Conservation (phyloP, 2,888 invertebrate genomes). For the Thysanoteuthis rhombus region DNA sequence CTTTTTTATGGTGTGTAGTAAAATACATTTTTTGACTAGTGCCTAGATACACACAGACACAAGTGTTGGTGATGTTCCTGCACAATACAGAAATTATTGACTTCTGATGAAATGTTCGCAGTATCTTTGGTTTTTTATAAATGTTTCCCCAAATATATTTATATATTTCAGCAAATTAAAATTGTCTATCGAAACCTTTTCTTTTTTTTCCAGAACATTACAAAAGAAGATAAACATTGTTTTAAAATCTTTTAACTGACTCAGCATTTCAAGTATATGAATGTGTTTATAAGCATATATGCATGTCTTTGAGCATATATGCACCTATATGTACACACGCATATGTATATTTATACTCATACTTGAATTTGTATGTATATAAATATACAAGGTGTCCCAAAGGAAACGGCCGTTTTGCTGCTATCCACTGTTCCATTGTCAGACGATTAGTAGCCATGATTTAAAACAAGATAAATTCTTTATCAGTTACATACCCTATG, state of each 20-base stretch:
- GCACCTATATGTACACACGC: background rate
- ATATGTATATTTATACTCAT: background rate
- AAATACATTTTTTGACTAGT: background rate
- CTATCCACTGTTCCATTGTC: too few relatives aligned
- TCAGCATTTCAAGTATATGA: background rate
- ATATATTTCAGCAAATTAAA: background rate
- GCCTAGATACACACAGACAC: background rate
- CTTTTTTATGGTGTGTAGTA: background rate
- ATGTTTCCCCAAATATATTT: conserved; percentile 23
- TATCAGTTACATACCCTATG: too few relatives aligned
- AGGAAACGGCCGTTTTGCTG: too few relatives aligned
- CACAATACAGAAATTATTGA: too few relatives aligned
- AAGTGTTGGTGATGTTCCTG: background rate
- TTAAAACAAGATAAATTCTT: too few relatives aligned
- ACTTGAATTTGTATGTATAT: background rate
- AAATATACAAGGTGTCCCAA: background rate
- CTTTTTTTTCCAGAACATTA: too few relatives aligned
- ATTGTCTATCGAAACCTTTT: too few relatives aligned
- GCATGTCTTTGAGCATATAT: background rate
- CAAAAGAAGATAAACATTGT: too few relatives aligned
- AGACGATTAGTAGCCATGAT: too few relatives aligned
- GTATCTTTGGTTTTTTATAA: background rate
- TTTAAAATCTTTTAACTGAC: too few relatives aligned
- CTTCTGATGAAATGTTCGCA: background rate
- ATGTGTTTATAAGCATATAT: background rate